Evolutionary conservation across 2,113 vertebrate genomes (phyloP), one percentile per base, ranked within the genome.

Genomic region (Muscicapa adusta): DNA sequence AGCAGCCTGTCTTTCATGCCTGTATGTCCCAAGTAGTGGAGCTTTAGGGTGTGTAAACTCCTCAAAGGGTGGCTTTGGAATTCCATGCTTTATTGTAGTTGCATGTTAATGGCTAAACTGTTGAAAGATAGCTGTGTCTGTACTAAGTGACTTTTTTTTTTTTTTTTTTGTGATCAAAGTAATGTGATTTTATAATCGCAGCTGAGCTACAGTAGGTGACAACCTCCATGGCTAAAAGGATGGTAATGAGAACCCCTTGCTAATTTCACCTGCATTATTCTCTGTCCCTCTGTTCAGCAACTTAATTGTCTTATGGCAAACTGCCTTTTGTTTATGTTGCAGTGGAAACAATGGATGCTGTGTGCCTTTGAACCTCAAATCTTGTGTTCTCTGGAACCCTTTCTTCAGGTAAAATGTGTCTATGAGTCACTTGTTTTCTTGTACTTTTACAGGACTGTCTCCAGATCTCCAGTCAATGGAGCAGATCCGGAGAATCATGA

Each of bases 391-490:
- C 15, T 70, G 73, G 66, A 89, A 76, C 33, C 25, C 25, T 94
- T 91, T 91, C 73, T 6, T 5, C 79, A 83, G 94, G 84, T 94
- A 88, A 91, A 70, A 92, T 47, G 14, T 0, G 9, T n/a, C 48
- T 75, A 78, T 80, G 84, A 96, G 73, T 94, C 81, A 66, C 42
- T 88, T 76, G 31, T 94, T 91, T 86, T 89, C 81, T 80, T 87
- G 66, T 94, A n/a, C 62, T 91, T 89, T 75, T 92, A 23, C 91
- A 99, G 99, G 99, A 45, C 98, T 99, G 33, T 99, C 99, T 81
- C 99, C 99, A 97, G 99, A 99, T 96, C 98, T 99, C 58, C 99
- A 99, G 77, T 99, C 98, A 87, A 99, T 99, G 99, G 99, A 99
- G 90, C 99, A 99, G 96, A 99, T 99, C 74, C 98, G 99, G 78